These are phyloP conservation scores for Trissolcus brochymenae DNA, from an alignment of 2,888 invertebrate genomes.

Conservation along the genomic window DNA sequence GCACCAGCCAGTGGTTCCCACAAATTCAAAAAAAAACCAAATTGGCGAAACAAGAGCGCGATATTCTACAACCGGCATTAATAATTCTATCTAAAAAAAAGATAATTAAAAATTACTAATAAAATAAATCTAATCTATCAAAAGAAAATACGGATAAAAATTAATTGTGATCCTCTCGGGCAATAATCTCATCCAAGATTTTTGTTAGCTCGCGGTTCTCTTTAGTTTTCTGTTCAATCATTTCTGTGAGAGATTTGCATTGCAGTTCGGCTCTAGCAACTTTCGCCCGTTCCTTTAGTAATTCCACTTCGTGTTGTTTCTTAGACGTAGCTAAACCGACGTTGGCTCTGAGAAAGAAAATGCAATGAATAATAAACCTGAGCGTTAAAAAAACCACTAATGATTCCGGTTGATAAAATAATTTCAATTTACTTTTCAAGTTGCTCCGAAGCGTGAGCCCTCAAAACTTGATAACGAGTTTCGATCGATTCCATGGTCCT, in stretches of 20 bases:
- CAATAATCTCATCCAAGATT: slow-evolving; percentile 95
- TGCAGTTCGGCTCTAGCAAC: slow-evolving; percentile 82
- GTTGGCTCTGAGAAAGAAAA: slow-evolving; percentile 73
- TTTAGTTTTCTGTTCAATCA: slow-evolving; percentile 91
- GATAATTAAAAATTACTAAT: slow-evolving; percentile 19
- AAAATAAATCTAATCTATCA: slow-evolving; percentile 28
- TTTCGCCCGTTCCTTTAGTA: slow-evolving; percentile 83
- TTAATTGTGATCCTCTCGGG: slow-evolving; percentile 69
- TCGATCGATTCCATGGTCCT: slow-evolving; percentile 86
- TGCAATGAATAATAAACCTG: not conserved
- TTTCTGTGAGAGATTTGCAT: slow-evolving; percentile 83
- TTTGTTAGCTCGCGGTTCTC: slow-evolving; percentile 93
- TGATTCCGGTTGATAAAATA: not conserved
- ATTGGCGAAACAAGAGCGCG: too few species aligned
- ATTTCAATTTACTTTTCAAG: slow-evolving; percentile 85
- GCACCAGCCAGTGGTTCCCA: too few species aligned
- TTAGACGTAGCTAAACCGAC: slow-evolving; percentile 12
- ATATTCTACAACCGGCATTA: not conserved
- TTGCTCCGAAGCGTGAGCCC: slow-evolving; percentile 93
- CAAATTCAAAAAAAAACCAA: too few species aligned
- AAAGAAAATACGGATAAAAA: slow-evolving; percentile 24
- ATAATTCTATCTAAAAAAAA: slow-evolving; percentile 21
- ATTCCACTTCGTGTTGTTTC: slow-evolving; percentile 79
- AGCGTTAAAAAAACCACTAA: not conserved
- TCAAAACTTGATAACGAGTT: slow-evolving; percentile 89